These are phyloP conservation scores for Sterrhoptilus dennistouni DNA, from an alignment of 2,113 vertebrate species.

Conservation along the genomic window DNA sequence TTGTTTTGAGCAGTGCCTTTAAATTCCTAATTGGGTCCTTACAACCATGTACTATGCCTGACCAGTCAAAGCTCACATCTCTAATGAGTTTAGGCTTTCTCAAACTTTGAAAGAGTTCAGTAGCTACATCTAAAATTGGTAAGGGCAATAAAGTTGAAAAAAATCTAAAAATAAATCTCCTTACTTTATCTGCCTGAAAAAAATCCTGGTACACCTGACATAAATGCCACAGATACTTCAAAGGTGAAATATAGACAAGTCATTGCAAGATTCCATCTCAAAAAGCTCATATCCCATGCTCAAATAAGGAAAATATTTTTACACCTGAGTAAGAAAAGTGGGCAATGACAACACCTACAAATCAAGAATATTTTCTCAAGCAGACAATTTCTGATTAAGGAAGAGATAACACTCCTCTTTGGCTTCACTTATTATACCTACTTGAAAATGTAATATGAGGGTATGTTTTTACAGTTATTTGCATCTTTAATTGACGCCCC, in stretches of 20 bases:
- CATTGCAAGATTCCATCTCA: background rate
- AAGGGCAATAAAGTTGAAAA: background rate
- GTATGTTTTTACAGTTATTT: background rate
- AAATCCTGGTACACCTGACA: background rate
- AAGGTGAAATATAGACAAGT: background rate
- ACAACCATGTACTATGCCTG: background rate
- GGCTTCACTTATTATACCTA: background rate
- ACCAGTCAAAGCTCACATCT: background rate
- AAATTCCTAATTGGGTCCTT: constrained; percentile 31
- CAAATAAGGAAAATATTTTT: background rate
- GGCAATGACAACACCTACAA: background rate
- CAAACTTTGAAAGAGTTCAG: background rate
- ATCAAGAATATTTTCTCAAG: background rate
- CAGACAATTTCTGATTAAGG: background rate
- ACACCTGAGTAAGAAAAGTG: background rate
- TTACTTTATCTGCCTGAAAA: background rate
- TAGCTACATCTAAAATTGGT: background rate
- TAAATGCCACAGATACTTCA: background rate
- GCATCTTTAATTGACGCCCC: background rate
- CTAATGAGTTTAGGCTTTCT: background rate
- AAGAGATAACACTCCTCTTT: background rate
- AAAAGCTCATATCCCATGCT: background rate
- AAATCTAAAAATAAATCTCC: background rate
- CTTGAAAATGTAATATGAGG: background rate
- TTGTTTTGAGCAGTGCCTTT: constrained; percentile 8